Base-by-base conservation (phyloP, 2,888 invertebrate species). In the Pristionchus mayeri region DNA sequence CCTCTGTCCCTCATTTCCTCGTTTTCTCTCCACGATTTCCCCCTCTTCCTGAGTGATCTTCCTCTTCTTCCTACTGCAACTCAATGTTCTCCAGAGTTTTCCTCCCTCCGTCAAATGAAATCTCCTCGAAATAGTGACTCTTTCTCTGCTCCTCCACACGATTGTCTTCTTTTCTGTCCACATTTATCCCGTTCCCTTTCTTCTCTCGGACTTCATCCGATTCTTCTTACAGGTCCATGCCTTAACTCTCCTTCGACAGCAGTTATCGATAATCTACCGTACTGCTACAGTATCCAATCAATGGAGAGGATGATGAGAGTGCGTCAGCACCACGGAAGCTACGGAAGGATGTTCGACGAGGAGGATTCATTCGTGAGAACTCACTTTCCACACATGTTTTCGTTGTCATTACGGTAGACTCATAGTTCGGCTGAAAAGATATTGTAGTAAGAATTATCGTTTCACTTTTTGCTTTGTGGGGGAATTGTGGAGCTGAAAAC, bases 341-440 rank as follows among this genome's bases (percentile, higher is more conserved):
- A 82, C 82, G 82, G 82, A 3, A 60, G 82, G 34, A 82, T 82
- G 82, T 82, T 54, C 48, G 82, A 82, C 11, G 82, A 82, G 82
- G 82, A 82, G 30, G 82, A 82, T 6, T 7, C 48, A 16, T 44
- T 71, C 44, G 71, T 63, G 63, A 63, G 63, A 6, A 34, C 16
- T 37, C 27, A 37, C 7, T 63, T n/a, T n/a, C n/a, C n/a, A n/a
- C n/a, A n/a, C n/a, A n/a, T n/a, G n/a, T n/a, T n/a, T n/a, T n/a
- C n/a, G n/a, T n/a, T n/a, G n/a, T n/a, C n/a, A n/a, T n/a, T n/a
- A n/a, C n/a, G n/a, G n/a, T n/a, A n/a, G n/a, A n/a, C n/a, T n/a
- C n/a, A n/a, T n/a, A n/a, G n/a, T n/a, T n/a, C n/a, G n/a, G n/a
- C n/a, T n/a, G n/a, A n/a, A n/a, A n/a, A n/a, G n/a, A n/a, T n/a